Evolutionary conservation across 2,888 invertebrate species (phyloP), one percentile per base, ranked within the genome.

Genomic region (Octodonta nipae): DNA sequence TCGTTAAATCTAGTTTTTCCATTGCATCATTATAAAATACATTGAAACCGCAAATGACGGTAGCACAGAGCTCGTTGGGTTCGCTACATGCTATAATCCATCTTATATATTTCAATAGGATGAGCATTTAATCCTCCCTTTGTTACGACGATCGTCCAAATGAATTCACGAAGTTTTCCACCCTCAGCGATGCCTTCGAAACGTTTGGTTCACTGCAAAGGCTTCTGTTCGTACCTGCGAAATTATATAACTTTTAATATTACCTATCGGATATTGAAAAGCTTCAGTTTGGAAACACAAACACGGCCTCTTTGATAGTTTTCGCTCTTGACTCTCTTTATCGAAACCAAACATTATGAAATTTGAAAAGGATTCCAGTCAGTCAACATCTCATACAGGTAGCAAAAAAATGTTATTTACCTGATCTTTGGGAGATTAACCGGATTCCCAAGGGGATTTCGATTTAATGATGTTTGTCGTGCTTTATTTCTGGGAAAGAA

Each of bases 71-170:
- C 13, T 13, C 12, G 25, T 12, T 12, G 25, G 39, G 43, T 41
- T 43, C 48, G 41, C 45, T 42, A 42, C 35, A 37, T 42, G 33
- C 43, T 36, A 56, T 60, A 60, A 61, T 61, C 58, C 56, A 59
- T 58, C 58, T 56, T 58, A 49, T 49, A 50, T 47, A 49, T 47
- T 48, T 58, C 50, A 56, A 59, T 58, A 45, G 60, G 60, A 60
- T 58, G 58, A 59, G 55, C 54, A 51, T 54, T 57, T 60, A 60
- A 60, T 59, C 58, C 60, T 47, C 45, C 53, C 53, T 55, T 57
- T 57, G 58, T 57, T 22, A 11, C 22, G 22, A 22, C 22, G 10
- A 22, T 22, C 22, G 10, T 4, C 22, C 3, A 22, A 3, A 11
- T n/a, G 22, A 22, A n/a, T 29, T 39, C 43, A 43, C 13, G 15